Conservation (phyloP, 1,140 invertebrate species). For the Rhyzopertha dominica region DNA sequence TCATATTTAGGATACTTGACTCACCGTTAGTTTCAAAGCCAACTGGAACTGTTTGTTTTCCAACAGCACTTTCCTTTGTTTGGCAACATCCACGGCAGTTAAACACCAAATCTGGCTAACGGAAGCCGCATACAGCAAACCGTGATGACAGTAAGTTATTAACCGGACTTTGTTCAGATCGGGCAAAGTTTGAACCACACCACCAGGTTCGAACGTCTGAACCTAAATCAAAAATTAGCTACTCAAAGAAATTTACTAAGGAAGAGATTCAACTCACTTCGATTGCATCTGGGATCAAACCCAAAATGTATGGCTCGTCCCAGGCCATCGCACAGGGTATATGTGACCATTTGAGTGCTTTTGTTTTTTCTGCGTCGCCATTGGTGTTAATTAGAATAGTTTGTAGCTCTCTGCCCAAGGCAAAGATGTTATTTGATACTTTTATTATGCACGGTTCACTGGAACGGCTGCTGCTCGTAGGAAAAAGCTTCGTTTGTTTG, state of each 20-base stretch:
- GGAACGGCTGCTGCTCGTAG: slow-evolving; percentile 70
- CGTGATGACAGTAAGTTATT: slow-evolving; percentile 62
- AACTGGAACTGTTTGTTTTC: slow-evolving; percentile 89
- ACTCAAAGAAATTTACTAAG: slow-evolving; percentile 63
- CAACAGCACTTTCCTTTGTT: slow-evolving; percentile 76
- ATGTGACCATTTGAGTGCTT: slow-evolving; percentile 78
- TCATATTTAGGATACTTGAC: slow-evolving; percentile 33
- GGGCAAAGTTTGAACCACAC: slow-evolving; percentile 72
- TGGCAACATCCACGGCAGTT: slow-evolving; percentile 66
- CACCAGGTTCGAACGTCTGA: slow-evolving; percentile 57
- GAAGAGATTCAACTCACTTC: slow-evolving; percentile 65
- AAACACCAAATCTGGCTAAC: slow-evolving; percentile 83
- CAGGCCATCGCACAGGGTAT: slow-evolving; percentile 73
- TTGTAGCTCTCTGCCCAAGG: slow-evolving; percentile 76
- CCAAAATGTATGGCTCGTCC: slow-evolving; percentile 87
- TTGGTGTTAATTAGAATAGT: slow-evolving; percentile 74
- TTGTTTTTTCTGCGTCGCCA: slow-evolving; percentile 62
- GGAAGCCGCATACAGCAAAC: slow-evolving; percentile 81
- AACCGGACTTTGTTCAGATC: slow-evolving; percentile 63
- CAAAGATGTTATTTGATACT: slow-evolving; percentile 67
- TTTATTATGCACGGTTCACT: slow-evolving; percentile 78
- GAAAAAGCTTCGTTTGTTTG: slow-evolving; percentile 74
- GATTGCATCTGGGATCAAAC: slow-evolving; percentile 71
- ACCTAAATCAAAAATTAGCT: slow-evolving; percentile 42
- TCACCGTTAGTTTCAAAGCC: slow-evolving; percentile 87